Percentiles rank a stretch among this genome's conserved stretches.
phyloP scores from a whole-genome alignment of 1,140 invertebrate genomes.

The Zaprionus taronus region DNA sequence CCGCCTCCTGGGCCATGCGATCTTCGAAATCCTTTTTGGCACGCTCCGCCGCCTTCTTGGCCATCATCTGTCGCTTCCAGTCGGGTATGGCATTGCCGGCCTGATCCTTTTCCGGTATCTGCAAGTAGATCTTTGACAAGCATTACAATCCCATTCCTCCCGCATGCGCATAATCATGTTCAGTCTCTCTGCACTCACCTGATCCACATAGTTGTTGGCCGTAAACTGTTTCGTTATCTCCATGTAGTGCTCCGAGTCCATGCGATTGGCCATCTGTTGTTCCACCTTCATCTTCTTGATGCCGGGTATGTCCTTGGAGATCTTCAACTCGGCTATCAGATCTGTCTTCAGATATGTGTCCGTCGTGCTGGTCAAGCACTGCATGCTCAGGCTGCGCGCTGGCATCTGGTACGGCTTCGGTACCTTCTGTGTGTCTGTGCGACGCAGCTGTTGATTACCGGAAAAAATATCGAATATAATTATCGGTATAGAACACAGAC shows the following conservation, averaged over 20 bases:
- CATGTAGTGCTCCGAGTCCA: constrained; percentile 91
- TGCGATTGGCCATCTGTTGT: constrained; percentile 91
- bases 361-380: constrained; percentile 87
- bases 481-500: background rate
- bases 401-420: constrained; percentile 92
- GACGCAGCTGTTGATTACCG: constrained; percentile 86
- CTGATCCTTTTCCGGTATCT: constrained; percentile 95
- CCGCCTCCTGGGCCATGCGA: constrained; percentile 91
- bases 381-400: constrained; percentile 89
- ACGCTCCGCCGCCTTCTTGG: constrained; percentile 95
- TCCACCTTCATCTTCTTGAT: constrained; percentile 96
- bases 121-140: constrained; percentile 81
- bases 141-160: constrained; percentile 31
- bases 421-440: constrained; percentile 90
- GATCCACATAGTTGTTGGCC: constrained; percentile 94
- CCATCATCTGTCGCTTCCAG: constrained; percentile 98
- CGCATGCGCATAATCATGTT: too few species aligned
- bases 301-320: constrained; percentile 94
- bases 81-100: constrained; percentile 95
- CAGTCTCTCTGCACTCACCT: constrained; percentile 86
- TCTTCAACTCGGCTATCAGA: constrained; percentile 94
- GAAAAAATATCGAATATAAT: background rate
- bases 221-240: constrained; percentile 93
- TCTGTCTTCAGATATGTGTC: constrained; percentile 93
- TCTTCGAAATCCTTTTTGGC: constrained; percentile 95